Base-by-base conservation (phyloP, 2,888 invertebrate genomes). In the Epiblema foenella region DNA sequence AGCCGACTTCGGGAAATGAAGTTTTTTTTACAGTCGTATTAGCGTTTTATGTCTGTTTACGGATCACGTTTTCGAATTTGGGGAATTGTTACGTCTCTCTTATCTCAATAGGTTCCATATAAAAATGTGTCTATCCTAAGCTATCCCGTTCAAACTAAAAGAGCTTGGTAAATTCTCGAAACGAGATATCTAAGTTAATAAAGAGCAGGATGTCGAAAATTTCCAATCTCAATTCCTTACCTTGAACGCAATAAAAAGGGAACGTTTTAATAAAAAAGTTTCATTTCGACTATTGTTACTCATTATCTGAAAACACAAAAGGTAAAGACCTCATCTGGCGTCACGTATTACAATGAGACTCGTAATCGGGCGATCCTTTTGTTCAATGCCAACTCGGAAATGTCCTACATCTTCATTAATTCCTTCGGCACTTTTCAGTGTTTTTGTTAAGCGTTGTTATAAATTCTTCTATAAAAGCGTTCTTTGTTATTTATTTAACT, bases 331-430 rank as follows among this genome's bases (percentile, higher is more conserved):
- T 89, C 87, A 87, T 89, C 89, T 87, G 86, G 64, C 72, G 62
- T 69, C 69, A 74, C 79, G 76, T 74, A 76, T 77, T 75, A 79
- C 80, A 80, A 79, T 79, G 79, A 76, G 74, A 72, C 74, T 75
- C 78, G 79, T 82, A 84, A 85, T 85, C 84, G 79, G 73, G 81
- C 77, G 76, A 77, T 78, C 77, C 75, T 83, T 82, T 89, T 89
- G 89, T 89, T 86, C 84, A 74, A 75, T 75, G 75, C 80, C 81
- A 83, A 86, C 83, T 85, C 77, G 78, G 79, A 81, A 85, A 83
- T 88, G 88, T 89, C 83, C 76, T 85, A 88, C 89, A 88, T 87
- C 88, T 87, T 88, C 88, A 88, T 89, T 90, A 89, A 89, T 86
- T 85, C 81, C 82, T 76, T 77, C 71, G 73, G 33, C 37, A 66